Evolutionary conservation across 1,140 invertebrate genomes (phyloP).

Genomic region (Aphis craccivora): DNA sequence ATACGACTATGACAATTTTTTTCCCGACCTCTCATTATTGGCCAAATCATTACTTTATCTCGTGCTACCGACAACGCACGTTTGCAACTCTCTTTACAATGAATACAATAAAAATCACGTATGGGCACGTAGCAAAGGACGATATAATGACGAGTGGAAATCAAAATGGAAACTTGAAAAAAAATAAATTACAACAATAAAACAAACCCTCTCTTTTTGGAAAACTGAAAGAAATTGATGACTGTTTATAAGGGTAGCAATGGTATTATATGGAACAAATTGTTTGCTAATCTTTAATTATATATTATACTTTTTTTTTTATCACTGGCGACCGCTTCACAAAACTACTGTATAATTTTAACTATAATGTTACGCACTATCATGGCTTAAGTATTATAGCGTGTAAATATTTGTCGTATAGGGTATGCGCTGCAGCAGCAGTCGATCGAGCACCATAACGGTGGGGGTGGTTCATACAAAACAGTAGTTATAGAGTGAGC

Average conservation of each 20-base stretch:
- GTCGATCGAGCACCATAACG: background rate
- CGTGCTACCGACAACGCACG: conserved; percentile 10
- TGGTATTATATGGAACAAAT: background rate
- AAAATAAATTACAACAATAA: background rate
- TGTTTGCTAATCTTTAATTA: conserved; percentile 2
- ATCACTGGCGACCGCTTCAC: background rate
- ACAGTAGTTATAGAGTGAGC: background rate
- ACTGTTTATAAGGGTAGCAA: background rate
- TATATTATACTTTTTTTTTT: background rate
- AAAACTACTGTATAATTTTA: background rate
- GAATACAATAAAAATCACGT: conserved; percentile 12
- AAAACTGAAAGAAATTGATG: background rate
- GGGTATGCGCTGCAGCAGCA: background rate
- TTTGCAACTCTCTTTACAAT: background rate
- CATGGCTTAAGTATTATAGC: background rate
- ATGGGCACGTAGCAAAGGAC: background rate
- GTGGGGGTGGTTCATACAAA: background rate
- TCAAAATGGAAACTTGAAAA: background rate
- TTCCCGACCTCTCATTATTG: conserved; percentile 37
- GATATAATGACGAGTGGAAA: background rate
- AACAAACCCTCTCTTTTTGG: background rate
- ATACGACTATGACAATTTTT: background rate
- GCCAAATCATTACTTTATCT: conserved; percentile 50
- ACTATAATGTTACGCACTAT: background rate
- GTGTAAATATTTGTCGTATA: conserved; percentile 31